Evolutionary conservation across 2,888 invertebrate species (phyloP).

Genomic region (Halocaridina rubra): DNA sequence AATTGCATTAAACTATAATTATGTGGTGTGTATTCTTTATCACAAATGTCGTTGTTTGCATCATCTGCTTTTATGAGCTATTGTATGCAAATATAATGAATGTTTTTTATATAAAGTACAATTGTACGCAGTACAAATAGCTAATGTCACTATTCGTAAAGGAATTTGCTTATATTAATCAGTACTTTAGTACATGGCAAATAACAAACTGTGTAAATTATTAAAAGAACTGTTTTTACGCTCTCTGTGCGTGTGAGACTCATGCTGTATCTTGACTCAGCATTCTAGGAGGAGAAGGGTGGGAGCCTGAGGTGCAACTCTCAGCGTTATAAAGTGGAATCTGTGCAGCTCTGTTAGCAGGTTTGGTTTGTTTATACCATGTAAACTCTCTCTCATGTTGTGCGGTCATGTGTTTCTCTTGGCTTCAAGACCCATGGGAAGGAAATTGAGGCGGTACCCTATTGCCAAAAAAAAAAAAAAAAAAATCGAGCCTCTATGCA

Average conservation of each 20-base stretch:
- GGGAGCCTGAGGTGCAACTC: constrained; percentile 13
- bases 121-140: no score
- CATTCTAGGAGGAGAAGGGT: constrained; percentile 54
- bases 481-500: no score
- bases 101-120: no score
- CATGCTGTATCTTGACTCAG: constrained; percentile 49
- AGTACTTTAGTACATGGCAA: neutral
- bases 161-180: neutral
- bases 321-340: constrained; percentile 41
- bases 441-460: no score
- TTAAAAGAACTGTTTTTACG: no score
- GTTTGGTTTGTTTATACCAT: constrained; percentile 42
- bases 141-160: neutral
- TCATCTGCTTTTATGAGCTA: no score
- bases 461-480: no score
- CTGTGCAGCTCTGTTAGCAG: constrained; percentile 43
- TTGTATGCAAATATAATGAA: no score
- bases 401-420: neutral
- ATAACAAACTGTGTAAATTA: neutral
- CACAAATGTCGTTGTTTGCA: no score
- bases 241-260: neutral
- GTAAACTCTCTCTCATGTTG: neutral
- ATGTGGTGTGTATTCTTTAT: no score
- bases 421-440: no score
- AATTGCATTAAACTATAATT: no score